Evolutionary conservation across 2,113 vertebrate genomes (phyloP).

Genomic region (Phycodurus eques): DNA sequence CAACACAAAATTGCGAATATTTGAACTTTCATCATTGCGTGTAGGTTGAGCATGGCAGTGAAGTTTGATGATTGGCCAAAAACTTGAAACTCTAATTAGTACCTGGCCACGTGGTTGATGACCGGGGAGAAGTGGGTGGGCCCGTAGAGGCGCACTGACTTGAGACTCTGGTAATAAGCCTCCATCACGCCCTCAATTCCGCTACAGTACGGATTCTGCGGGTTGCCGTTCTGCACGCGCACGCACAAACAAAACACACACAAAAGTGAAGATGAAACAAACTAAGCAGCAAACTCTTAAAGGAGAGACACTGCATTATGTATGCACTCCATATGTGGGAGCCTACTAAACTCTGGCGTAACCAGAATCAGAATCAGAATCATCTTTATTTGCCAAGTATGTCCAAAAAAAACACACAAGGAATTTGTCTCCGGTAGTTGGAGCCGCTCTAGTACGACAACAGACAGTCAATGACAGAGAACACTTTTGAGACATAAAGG

Average conservation of each 20-base stretch:
- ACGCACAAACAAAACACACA: background rate
- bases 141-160: conserved; percentile 89
- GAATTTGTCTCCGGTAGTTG: no score
- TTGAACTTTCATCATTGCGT: background rate
- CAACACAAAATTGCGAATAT: background rate
- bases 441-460: no score
- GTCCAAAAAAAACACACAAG: no score
- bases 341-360: conserved; percentile 8
- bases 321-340: conserved; percentile 30
- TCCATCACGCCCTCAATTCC: conserved; percentile 96
- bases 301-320: conserved; percentile 12
- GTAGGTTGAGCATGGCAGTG: background rate
- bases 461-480: no score
- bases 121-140: conserved; percentile 97
- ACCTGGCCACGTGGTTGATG: conserved; percentile 97
- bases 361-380: background rate
- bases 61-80: background rate
- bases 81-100: background rate
- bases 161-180: conserved; percentile 92
- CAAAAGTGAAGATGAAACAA: background rate
- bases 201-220: conserved; percentile 91
- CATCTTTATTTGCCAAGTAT: no score
- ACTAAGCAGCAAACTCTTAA: background rate
- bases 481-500: no score
- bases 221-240: conserved; percentile 86